Percentiles rank a stretch among this genome's conserved stretches.
Conservation (phyloP, 2,888 invertebrate species). For the Diarsia brunnea region DNA sequence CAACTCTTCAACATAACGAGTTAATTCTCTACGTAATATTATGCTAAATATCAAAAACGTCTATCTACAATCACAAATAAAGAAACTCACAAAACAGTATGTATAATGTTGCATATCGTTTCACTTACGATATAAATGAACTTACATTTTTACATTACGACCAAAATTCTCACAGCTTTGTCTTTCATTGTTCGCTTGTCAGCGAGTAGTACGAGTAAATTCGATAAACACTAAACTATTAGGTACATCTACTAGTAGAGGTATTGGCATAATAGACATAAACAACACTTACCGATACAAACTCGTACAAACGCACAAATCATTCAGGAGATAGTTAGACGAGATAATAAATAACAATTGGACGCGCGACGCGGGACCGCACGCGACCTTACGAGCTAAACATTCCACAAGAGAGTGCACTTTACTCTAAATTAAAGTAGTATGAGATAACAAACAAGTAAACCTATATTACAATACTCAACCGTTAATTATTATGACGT, state of each 20-base stretch:
- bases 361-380: slow-evolving; percentile 36
- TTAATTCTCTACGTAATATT: slow-evolving; percentile 62
- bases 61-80: slow-evolving; percentile 77
- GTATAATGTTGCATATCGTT: slow-evolving; percentile 76
- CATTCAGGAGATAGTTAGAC: slow-evolving; percentile 56
- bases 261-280: slow-evolving; percentile 78
- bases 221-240: slow-evolving; percentile 88
- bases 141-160: slow-evolving; percentile 89
- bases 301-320: slow-evolving; percentile 68
- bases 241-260: slow-evolving; percentile 79
- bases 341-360: slow-evolving; percentile 64
- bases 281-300: slow-evolving; percentile 72
- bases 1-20: slow-evolving; percentile 61
- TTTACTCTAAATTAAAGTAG: slow-evolving; percentile 41
- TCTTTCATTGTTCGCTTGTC: slow-evolving; percentile 90
- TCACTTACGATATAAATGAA: slow-evolving; percentile 86
- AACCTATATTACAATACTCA: slow-evolving; percentile 50
- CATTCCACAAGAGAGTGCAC: slow-evolving; percentile 53
- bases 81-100: slow-evolving; percentile 75
- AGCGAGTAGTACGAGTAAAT: slow-evolving; percentile 89
- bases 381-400: slow-evolving; percentile 17
- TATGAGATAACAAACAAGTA: slow-evolving; percentile 59
- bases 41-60: slow-evolving; percentile 72
- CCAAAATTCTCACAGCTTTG: slow-evolving; percentile 91
- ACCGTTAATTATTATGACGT: slow-evolving; percentile 58